Base-by-base conservation (phyloP, 2,888 invertebrate species). In the Acleris sparsana region DNA sequence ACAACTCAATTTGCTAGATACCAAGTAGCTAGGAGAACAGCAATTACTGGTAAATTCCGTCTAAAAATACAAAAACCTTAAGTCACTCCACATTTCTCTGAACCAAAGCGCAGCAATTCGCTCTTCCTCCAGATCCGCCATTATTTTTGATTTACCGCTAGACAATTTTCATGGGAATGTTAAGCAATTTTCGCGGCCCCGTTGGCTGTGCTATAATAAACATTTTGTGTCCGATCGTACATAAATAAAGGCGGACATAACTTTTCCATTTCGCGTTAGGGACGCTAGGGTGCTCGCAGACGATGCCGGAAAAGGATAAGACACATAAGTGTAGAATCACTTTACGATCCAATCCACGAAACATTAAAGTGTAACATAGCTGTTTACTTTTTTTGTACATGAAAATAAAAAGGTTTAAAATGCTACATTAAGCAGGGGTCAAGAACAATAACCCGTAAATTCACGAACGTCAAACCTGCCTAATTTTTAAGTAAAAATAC, bases 71-170 rank as follows among this genome's bases (percentile, higher is more conserved):
- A 46, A 46, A 46, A 5, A 17, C 46, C 17, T 16, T 6, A n/a
- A 46, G 17, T 46, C 46, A 46, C 6, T 39, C 17, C 46, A n/a
- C 44, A 44, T 46, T 46, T n/a, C 39, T 1, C 18, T 20, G 2
- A 49, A 18, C 11, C 49, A 11, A 49, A 18, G 49, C 18, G 49
- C 5, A 18, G 17, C 49, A 49, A 49, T 44, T 56, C 43, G 13
- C 18, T 9, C 43, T 56, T 43, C 43, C 56, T 22, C 56, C 56
- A 9, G 20, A 44, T 22, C 43, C n/a, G 33, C 33, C 46, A 62
- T 56, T 62, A 62, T 55, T 71, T 76, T 67, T 64, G 70, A 63
- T 72, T 67, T 53, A 57, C 63, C 29, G 39, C 59, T 72, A 73
- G 39, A 49, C 62, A 55, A 49, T 63, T 57, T 63, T 51, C 57